Percentiles rank a stretch among this genome's conserved stretches.
These are phyloP conservation scores for Myrmecophaga tridactyla DNA, from an alignment of 2,113 vertebrate genomes.

Conservation along the genomic window DNA sequence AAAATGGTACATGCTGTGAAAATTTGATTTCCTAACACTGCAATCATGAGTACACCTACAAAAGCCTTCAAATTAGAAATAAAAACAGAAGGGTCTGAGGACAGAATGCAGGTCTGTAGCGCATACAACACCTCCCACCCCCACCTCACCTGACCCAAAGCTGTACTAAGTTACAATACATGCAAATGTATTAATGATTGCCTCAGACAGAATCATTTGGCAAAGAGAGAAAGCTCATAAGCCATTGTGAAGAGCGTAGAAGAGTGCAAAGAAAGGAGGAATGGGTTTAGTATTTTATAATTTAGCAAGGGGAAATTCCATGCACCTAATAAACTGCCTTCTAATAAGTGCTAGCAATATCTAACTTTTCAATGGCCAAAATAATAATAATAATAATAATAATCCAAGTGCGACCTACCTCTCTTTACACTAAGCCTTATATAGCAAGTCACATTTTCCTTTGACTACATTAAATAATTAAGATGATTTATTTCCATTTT, in stretches of 20 bases:
- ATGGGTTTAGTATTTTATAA: background rate
- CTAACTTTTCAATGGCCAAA: background rate
- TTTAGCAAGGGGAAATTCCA: conserved; percentile 29
- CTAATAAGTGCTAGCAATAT: background rate
- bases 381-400: background rate
- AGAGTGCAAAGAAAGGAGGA: background rate
- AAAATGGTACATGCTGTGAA: background rate
- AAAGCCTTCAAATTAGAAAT: conserved; percentile 2
- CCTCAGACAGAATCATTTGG: background rate
- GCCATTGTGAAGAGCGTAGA: background rate
- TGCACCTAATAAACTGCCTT: background rate
- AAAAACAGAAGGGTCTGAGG: background rate
- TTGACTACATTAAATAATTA: background rate
- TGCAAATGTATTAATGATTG: background rate
- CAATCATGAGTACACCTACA: background rate
- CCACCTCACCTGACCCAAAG: rapidly evolving
- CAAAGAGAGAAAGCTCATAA: background rate
- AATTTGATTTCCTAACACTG: background rate
- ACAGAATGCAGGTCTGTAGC: background rate
- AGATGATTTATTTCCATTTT: conserved; percentile 9
- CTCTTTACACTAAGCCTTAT: background rate
- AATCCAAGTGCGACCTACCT: background rate
- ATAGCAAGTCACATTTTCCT: conserved; percentile 5
- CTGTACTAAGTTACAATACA: background rate
- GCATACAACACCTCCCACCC: background rate